phyloP scores from a whole-genome alignment of 2,797 vertebrate genomes.

The Tenualosa ilisha region DNA sequence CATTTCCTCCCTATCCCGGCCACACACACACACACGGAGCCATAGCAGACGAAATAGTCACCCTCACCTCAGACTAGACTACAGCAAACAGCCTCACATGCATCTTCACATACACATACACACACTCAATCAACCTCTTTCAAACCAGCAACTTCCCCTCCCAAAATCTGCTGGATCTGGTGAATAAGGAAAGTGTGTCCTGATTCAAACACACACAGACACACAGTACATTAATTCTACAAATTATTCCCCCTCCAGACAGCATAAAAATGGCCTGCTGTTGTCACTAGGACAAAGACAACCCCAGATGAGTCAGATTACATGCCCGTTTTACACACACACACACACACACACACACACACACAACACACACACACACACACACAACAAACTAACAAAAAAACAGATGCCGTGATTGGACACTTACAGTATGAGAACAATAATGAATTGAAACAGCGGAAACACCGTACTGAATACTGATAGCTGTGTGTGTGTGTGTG shows the following conservation, averaged over 20 bases:
- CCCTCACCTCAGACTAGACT: not conserved
- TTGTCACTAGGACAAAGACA: conserved; percentile 32
- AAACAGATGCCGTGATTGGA: not conserved
- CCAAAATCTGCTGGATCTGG: not conserved
- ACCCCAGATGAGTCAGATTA: not conserved
- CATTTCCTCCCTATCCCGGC: conserved; percentile 43
- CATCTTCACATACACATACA: not conserved
- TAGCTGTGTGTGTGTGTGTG: not conserved
- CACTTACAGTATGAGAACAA: not conserved
- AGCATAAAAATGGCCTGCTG: conserved; percentile 30
- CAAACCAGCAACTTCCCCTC: conserved; percentile 18
- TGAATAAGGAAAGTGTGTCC: conserved; percentile 22
- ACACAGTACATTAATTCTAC: conserved; percentile 28
- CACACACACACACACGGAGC: conserved; percentile 46
- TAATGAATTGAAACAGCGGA: not conserved
- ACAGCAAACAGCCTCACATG: not conserved
- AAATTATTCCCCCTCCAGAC: conserved; percentile 1
- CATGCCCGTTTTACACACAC: not conserved
- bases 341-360: not conserved
- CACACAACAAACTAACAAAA: too few species aligned
- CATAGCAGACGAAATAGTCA: conserved; percentile 12
- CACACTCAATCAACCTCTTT: conserved; percentile 39
- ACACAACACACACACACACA: not conserved
- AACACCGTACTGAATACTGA: not conserved
- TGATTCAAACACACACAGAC: conserved; percentile 27